These are phyloP conservation scores for Platycnemis pennipes DNA, from an alignment of 2,888 invertebrate genomes.

Conservation along the genomic window DNA sequence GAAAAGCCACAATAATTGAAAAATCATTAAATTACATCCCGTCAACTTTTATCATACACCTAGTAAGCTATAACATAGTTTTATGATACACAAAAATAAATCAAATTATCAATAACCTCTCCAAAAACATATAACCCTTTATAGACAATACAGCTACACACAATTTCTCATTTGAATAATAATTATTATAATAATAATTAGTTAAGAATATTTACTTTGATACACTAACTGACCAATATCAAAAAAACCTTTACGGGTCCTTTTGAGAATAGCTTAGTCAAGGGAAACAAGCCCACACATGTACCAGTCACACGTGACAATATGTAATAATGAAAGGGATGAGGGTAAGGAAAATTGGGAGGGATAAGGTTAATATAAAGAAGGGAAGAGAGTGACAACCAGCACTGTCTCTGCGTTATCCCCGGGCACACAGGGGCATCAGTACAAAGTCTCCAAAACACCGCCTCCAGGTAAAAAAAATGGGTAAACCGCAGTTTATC, in stretches of 20 bases:
- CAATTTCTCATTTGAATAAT: slow-evolving; percentile 60
- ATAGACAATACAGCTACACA: slow-evolving; percentile 70
- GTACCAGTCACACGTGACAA: slow-evolving; percentile 63
- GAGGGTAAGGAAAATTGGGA: not conserved
- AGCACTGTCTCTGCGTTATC: slow-evolving; percentile 67
- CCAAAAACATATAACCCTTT: slow-evolving; percentile 69
- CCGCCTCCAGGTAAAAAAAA: slow-evolving; percentile 56
- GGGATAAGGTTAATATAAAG: slow-evolving; percentile 46
- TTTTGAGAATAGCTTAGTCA: slow-evolving; percentile 66
- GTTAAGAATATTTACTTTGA: slow-evolving; percentile 62
- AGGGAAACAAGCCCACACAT: slow-evolving; percentile 67
- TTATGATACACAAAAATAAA: slow-evolving; percentile 69
- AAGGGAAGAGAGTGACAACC: slow-evolving; percentile 65
- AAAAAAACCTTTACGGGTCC: slow-evolving; percentile 57
- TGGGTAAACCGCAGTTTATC: slow-evolving; percentile 60
- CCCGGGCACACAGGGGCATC: slow-evolving; percentile 67
- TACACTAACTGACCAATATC: slow-evolving; percentile 66
- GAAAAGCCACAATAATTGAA: slow-evolving; percentile 53
- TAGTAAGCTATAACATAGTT: slow-evolving; percentile 64
- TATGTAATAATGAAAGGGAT: slow-evolving; percentile 56
- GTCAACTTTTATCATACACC: slow-evolving; percentile 64
- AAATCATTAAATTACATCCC: slow-evolving; percentile 63
- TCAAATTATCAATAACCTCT: slow-evolving; percentile 69
- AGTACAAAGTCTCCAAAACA: slow-evolving; percentile 66
- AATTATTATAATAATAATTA: slow-evolving; percentile 65